Evolutionary conservation across 1,140 invertebrate genomes (phyloP).

Genomic region (Medauroidea extradentata): DNA sequence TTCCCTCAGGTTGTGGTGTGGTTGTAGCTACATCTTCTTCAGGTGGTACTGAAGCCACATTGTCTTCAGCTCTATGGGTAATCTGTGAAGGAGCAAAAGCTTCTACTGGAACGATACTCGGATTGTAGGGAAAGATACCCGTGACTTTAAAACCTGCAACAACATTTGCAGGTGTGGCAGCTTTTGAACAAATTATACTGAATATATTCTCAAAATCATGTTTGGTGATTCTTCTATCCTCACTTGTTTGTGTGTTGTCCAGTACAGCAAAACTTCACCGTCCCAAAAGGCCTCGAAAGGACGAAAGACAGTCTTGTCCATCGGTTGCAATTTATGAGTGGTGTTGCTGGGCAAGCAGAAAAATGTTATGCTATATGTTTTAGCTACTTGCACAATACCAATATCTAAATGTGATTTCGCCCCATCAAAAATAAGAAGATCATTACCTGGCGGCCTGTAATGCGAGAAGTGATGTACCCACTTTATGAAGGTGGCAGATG

Average conservation of each 20-base stretch:
- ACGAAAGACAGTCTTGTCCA: constrained; percentile 37
- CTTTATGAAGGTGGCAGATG: constrained; percentile 30
- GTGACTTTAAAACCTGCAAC: constrained; percentile 31
- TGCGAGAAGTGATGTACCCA: constrained; percentile 36
- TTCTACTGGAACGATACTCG: constrained; percentile 28
- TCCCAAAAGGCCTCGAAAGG: constrained; percentile 40
- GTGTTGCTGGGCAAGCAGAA: no score
- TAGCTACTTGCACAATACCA: constrained; percentile 31
- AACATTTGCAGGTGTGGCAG: constrained; percentile 26
- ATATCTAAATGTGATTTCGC: constrained; percentile 35
- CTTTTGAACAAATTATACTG: constrained; percentile 31
- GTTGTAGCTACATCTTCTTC: no score
- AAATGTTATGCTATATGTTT: constrained; percentile 30
- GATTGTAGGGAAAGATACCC: constrained; percentile 30
- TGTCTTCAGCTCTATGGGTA: no score
- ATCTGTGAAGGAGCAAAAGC: constrained; percentile 33
- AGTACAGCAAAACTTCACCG: constrained; percentile 27
- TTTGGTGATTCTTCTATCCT: constrained; percentile 28
- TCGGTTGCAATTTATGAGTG: constrained; percentile 41
- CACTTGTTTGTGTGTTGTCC: constrained; percentile 9
- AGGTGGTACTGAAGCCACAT: no score
- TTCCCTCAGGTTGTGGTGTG: no score
- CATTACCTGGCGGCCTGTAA: constrained; percentile 29
- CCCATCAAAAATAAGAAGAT: constrained; percentile 40
- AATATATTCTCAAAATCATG: constrained; percentile 33